Base-by-base conservation (phyloP, 2,113 vertebrate genomes). In the Lophura nycthemera region DNA sequence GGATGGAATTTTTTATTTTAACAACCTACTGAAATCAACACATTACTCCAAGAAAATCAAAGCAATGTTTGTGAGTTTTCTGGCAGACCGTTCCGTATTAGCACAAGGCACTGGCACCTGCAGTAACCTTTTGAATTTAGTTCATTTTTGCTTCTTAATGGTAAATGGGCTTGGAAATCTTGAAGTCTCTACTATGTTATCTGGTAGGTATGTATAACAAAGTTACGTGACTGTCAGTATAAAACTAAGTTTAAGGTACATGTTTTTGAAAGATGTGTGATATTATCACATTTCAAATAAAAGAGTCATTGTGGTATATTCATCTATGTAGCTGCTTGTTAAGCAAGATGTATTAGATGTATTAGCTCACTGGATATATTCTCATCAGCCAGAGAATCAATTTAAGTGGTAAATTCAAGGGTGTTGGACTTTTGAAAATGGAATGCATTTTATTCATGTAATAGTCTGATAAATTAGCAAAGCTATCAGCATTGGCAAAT, bases 381-480 rank as follows among this genome's bases (percentile, higher is more conserved):
- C 85, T 52, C 50, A 64, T 34, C 76, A 89, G 57, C 30, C 79
- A 89, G 66, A 82, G 27, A 85, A 70, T 66, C n/a, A 60, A 18
- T 92, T 73, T 67, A 89, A 76, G 14, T 57, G 36, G 81, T 93
- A 87, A 71, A 89, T 89, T 91, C 74, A 92, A 81, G 74, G 24
- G 29, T 74, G 15, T 36, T 47, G 42, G 27, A 22, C 29, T 8
- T 83, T 85, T 89, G 81, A 86, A 96, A 95, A 93, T 52, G 74
- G 5, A 59, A 36, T 83, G 3, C 38, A 24, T 81, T 95, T 93
- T 90, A 93, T 84, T 78, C 45, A 70, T n/a, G 50, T 69, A 60
- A 27, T 75, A 63, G n/a, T 47, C 73, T 69, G 70, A 10, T 81
- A 96, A 92, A 86, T 14, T 30, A 84, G 82, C 15, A 94, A 80